Conservation (phyloP, 2,888 invertebrate species). For the Agrilus cyanescens region DNA sequence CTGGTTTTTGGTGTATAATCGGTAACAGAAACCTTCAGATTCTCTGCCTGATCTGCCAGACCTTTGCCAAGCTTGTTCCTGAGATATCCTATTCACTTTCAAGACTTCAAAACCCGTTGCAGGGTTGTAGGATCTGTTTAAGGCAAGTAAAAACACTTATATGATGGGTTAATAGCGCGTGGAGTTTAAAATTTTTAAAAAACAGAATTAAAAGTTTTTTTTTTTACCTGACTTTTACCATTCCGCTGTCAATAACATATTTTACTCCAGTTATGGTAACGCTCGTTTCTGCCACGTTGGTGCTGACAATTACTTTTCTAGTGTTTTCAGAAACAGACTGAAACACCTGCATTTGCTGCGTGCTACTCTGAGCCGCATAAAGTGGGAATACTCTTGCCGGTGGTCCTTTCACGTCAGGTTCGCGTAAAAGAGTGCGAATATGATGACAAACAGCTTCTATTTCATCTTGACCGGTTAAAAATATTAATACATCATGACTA, state of each 20-base stretch:
- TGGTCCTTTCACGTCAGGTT: slow-evolving; percentile 48
- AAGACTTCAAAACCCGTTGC: slow-evolving; percentile 73
- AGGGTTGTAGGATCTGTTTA: slow-evolving; percentile 59
- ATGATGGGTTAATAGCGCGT: background rate
- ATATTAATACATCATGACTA: slow-evolving; percentile 83
- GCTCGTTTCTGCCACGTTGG: slow-evolving; percentile 97
- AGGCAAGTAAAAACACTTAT: slow-evolving; percentile 5
- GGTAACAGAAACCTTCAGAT: slow-evolving; percentile 72
- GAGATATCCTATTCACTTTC: slow-evolving; percentile 69
- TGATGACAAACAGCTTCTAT: slow-evolving; percentile 76
- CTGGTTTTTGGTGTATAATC: slow-evolving; percentile 70
- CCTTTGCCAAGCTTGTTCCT: slow-evolving; percentile 89
- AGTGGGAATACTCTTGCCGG: slow-evolving; percentile 71
- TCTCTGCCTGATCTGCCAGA: slow-evolving; percentile 88
- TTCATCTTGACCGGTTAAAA: slow-evolving; percentile 94
- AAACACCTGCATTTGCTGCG: slow-evolving; percentile 82
- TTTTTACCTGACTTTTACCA: slow-evolving; percentile 72
- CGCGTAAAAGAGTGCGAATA: slow-evolving; percentile 60
- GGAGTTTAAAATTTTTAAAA: background rate
- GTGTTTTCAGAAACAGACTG: slow-evolving; percentile 55
- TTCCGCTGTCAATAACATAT: slow-evolving; percentile 84
- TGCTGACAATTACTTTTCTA: slow-evolving; percentile 86
- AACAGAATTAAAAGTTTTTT: no score
- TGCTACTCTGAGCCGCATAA: slow-evolving; percentile 80
- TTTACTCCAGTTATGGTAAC: slow-evolving; percentile 89